These are phyloP conservation scores for Tangara arthus DNA, from an alignment of 2,797 vertebrate species.

Conservation along the genomic window DNA sequence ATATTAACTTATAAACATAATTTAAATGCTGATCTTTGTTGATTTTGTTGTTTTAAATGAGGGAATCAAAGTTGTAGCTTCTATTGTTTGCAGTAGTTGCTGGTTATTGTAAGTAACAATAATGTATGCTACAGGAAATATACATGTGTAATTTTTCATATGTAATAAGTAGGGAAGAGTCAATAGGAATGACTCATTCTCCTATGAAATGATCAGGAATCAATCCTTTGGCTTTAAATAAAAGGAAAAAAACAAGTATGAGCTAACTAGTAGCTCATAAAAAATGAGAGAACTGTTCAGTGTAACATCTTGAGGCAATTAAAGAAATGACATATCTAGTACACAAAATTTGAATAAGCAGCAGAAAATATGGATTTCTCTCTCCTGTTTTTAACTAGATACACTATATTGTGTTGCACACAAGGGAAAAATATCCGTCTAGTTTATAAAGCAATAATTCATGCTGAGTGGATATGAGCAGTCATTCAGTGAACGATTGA, in stretches of 20 bases:
- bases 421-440: slow-evolving; percentile 69
- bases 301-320: background rate
- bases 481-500: slow-evolving; percentile 72
- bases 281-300: background rate
- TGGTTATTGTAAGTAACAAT: background rate
- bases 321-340: slow-evolving; percentile 55
- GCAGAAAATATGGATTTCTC: slow-evolving; percentile 76
- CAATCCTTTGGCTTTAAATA: slow-evolving; percentile 29
- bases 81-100: background rate
- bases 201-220: slow-evolving; percentile 18
- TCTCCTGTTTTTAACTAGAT: slow-evolving; percentile 71
- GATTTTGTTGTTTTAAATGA: background rate
- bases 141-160: slow-evolving; percentile 28
- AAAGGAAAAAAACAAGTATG: slow-evolving; percentile 6
- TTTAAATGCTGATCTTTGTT: background rate
- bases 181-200: background rate
- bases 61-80: background rate
- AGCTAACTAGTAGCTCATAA: background rate
- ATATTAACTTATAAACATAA: background rate
- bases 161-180: background rate
- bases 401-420: slow-evolving; percentile 57
- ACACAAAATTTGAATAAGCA: slow-evolving; percentile 74
- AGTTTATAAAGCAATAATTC: slow-evolving; percentile 83
- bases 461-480: slow-evolving; percentile 70
- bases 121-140: background rate